These are phyloP conservation scores for Collichthys lucidus DNA, from an alignment of 2,113 vertebrate genomes.

Conservation along the genomic window DNA sequence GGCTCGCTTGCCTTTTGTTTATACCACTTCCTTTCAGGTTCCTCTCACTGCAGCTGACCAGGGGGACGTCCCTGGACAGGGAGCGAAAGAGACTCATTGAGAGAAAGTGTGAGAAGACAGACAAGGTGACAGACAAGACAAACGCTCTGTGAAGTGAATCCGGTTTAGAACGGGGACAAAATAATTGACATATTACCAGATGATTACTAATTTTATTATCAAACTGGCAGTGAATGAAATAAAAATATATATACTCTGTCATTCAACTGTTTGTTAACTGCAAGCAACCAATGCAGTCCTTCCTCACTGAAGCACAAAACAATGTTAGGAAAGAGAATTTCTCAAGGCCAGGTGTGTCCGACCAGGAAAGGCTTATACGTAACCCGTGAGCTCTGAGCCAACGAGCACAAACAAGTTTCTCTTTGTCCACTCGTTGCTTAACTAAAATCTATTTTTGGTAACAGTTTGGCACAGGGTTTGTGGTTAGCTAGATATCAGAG, in stretches of 20 bases:
- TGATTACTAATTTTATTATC: neutral
- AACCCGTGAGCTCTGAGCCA: neutral
- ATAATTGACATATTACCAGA: neutral
- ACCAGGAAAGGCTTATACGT: neutral
- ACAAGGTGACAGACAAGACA: neutral
- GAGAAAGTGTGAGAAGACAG: constrained; percentile 6
- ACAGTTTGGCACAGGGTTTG: neutral
- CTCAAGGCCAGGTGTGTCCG: neutral
- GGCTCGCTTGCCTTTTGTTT: constrained; percentile 72
- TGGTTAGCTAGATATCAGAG: neutral
- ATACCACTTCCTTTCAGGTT: constrained; percentile 71
- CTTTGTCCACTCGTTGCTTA: neutral
- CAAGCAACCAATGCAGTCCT: neutral
- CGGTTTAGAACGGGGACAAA: neutral
- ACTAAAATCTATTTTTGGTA: neutral
- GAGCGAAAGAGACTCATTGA: constrained; percentile 24
- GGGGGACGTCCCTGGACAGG: constrained; percentile 12
- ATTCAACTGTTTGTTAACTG: neutral
- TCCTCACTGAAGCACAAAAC: neutral
- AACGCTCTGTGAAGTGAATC: neutral
- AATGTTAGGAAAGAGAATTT: neutral
- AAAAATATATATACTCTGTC: neutral
- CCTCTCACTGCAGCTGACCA: constrained; percentile 75
- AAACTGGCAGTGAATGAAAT: neutral
- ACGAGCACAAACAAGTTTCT: neutral